phyloP scores from a whole-genome alignment of 2,797 vertebrate species.

The Scolopax rusticola region DNA sequence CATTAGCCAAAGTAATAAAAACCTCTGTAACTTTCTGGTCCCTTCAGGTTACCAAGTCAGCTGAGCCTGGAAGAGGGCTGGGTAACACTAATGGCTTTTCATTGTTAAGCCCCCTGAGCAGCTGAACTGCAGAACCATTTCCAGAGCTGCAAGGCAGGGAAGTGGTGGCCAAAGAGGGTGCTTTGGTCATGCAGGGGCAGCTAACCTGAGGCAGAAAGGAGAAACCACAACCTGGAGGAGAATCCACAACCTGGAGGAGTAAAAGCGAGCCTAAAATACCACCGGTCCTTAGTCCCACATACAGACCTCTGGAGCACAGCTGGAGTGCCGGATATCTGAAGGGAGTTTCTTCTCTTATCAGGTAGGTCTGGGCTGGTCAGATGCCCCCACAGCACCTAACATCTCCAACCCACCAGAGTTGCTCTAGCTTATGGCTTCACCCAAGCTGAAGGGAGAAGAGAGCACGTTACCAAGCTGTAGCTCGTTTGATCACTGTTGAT shows the following conservation, averaged over 20 bases:
- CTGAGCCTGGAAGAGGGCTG: not conserved
- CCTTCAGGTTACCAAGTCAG: not conserved
- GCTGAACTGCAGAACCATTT: not conserved
- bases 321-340: not conserved
- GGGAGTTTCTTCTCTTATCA: not conserved
- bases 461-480: fast-evolving
- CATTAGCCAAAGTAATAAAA: not conserved
- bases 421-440: not conserved
- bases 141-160: not conserved
- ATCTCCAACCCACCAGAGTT: not conserved
- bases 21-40: not conserved
- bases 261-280: not conserved
- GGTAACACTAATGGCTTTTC: not conserved
- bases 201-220: not conserved
- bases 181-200: not conserved
- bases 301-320: not conserved
- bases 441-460: not conserved
- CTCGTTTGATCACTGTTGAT: fast-evolving
- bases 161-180: not conserved
- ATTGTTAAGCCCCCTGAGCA: not conserved
- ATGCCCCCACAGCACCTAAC: not conserved
- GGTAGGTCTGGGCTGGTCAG: not conserved
- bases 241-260: not conserved
- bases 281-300: fast-evolving
- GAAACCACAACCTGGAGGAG: not conserved